Base-by-base conservation (phyloP, 2,797 vertebrate species). In the Diglossa cyanea region DNA sequence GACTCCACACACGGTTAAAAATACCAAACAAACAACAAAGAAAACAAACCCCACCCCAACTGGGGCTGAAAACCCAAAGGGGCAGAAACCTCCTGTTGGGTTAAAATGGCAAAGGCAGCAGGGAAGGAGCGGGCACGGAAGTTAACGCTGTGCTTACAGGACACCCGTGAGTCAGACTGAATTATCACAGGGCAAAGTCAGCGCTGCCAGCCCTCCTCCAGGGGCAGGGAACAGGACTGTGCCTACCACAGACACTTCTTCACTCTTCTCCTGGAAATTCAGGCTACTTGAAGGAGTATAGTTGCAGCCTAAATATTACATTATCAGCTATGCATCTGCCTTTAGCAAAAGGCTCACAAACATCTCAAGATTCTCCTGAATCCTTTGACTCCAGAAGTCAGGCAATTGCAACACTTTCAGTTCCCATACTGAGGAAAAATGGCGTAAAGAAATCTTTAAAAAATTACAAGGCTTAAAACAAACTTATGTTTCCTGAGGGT, bases 121-220 rank as follows among this genome's bases (percentile, higher is more conserved):
- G 67, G 18, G 33, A 84, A 80, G 75, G 35, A 57, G 17, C 7
- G 4, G 60, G 44, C 51, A 42, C 0, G 0, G 44, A 35, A 55
- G 44, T 67, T 21, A 54, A n/a, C 2, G 0, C 33, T 16, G 35
- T 0, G 3, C 58, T 30, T 15, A 31, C 1, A 0, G 71, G 73
- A 81, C 74, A 85, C 17, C 7, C 0, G 0, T 51, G 78, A 85
- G 84, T 79, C 74, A 15, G 67, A 94, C 66, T 48, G 31, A 93
- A 95, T 85, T 39, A 61, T 39, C 87, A 53, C 45, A 67, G 48
- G 57, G 53, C 67, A 71, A 73, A 78, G 81, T 12, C 33, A 4
- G 28, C 3, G 3, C 42, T 61, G 66, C 48, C 8, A 60, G n/a
- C 57, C 30, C 45, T 33, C 13, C 47, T 5, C 21, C n/a, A 26